These are phyloP conservation scores for Amphipyra tragopoginis DNA, from an alignment of 2,888 invertebrate genomes.

Conservation along the genomic window DNA sequence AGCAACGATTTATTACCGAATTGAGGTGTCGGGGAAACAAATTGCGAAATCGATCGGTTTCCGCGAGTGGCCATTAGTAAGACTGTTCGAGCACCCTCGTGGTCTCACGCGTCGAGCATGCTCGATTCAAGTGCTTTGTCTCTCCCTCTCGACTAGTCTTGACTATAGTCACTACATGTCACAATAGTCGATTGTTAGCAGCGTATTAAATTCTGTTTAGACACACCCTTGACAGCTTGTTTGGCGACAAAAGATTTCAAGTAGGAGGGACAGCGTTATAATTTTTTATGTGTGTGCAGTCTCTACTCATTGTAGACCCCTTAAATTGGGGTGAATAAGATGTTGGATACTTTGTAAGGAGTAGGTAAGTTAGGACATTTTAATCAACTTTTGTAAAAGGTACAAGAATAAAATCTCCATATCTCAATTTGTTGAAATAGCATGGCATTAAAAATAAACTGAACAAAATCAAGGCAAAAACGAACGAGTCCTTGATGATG, in stretches of 20 bases:
- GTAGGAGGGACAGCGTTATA: conserved; percentile 44
- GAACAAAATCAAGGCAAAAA: neutral
- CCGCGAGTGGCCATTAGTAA: conserved; percentile 75
- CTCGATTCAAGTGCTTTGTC: conserved; percentile 68
- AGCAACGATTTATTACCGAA: conserved; percentile 28
- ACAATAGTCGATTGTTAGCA: conserved; percentile 61
- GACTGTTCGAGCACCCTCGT: conserved; percentile 64
- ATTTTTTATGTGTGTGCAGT: conserved; percentile 28
- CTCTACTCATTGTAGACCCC: neutral
- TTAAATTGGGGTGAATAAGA: neutral
- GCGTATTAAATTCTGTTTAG: conserved; percentile 63
- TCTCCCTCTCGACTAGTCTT: conserved; percentile 53
- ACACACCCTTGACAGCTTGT: conserved; percentile 52
- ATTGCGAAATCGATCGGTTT: conserved; percentile 64
- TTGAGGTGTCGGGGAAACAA: conserved; percentile 41
- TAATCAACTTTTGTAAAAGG: too few relatives aligned
- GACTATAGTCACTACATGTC: conserved; percentile 63
- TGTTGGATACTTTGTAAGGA: too few relatives aligned
- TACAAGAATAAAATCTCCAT: too few relatives aligned
- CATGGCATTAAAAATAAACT: conserved; percentile 1
- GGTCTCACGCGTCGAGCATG: conserved; percentile 70
- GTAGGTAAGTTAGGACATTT: too few relatives aligned
- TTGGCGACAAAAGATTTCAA: conserved; percentile 51
- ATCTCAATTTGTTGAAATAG: too few relatives aligned
- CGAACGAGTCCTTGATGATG: conserved; percentile 20